A percentile compares a stretch with the other conserved stretches of the same genome.
Evolutionary conservation across 1,140 invertebrate genomes (phyloP).

Genomic region (Musca domestica): DNA sequence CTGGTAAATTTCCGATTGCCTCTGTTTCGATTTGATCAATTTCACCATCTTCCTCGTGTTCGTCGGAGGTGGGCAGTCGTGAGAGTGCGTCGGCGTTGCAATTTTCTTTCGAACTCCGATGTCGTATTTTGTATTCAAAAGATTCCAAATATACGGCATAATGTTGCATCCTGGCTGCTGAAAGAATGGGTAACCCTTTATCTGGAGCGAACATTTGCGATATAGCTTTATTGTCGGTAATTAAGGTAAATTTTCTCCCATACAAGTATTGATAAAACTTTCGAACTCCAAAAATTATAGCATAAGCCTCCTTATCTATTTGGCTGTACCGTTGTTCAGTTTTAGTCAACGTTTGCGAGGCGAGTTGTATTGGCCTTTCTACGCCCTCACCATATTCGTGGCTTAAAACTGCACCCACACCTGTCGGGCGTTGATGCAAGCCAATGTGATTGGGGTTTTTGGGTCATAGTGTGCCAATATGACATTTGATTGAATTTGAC

Average conservation of each 20-base stretch:
- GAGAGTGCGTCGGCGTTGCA: constrained; percentile 38
- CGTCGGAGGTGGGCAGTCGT: constrained; percentile 21
- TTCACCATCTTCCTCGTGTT: background rate
- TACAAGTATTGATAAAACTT: constrained; percentile 54
- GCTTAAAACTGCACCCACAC: constrained; percentile 53
- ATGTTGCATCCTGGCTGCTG: constrained; percentile 39
- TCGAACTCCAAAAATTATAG: constrained; percentile 53
- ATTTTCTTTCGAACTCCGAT: constrained; percentile 31
- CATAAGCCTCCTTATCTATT: constrained; percentile 57
- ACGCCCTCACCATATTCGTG: constrained; percentile 30
- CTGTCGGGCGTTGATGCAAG: constrained; percentile 46
- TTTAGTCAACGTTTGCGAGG: constrained; percentile 44
- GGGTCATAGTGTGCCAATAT: constrained; percentile 44
- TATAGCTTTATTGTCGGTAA: constrained; percentile 56
- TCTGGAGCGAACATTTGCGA: constrained; percentile 43
- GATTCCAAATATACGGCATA: constrained; percentile 34
- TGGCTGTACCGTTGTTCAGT: constrained; percentile 54
- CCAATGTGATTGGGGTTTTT: constrained; percentile 35
- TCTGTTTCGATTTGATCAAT: too few relatives aligned
- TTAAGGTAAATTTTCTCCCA: constrained; percentile 52
- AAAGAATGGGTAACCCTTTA: constrained; percentile 56
- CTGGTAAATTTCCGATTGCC: too few relatives aligned
- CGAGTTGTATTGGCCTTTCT: constrained; percentile 40
- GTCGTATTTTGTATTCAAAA: constrained; percentile 33
- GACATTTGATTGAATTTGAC: constrained; percentile 26